Conservation (phyloP, 2,797 vertebrate species). For the Micromesistius poutassou region DNA sequence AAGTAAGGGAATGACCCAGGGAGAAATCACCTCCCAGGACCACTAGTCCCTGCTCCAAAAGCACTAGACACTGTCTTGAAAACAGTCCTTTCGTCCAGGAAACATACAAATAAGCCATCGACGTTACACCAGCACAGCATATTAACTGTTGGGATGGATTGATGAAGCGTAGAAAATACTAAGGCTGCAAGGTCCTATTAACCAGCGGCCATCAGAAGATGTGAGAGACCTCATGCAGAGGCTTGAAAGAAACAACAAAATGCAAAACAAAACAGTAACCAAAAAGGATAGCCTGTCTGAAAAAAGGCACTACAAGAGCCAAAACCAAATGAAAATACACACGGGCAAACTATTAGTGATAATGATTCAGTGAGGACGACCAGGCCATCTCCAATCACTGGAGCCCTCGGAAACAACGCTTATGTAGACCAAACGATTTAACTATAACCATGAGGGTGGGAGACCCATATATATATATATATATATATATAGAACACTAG, state of each 20-base stretch:
- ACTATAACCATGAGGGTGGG: neutral
- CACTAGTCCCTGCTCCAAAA: too few relatives aligned
- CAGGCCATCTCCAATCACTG: neutral
- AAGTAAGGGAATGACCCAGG: neutral
- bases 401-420: neutral
- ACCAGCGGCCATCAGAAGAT: too few relatives aligned
- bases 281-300: too few relatives aligned
- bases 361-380: neutral
- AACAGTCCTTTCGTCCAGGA: neutral
- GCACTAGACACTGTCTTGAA: too few relatives aligned
- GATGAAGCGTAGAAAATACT: too few relatives aligned
- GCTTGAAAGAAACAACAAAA: too few relatives aligned
- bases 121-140: neutral
- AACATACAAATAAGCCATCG: neutral
- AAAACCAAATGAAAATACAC: neutral
- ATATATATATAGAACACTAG: too few relatives aligned
- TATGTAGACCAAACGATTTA: neutral
- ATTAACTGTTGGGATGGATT: neutral
- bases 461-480: too few relatives aligned
- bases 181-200: too few relatives aligned
- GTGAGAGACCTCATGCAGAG: too few relatives aligned
- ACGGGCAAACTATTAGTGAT: neutral
- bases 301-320: neutral
- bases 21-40: neutral
- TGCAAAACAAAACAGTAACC: too few relatives aligned